A percentile compares a stretch with the other conserved stretches of the same genome.
phyloP scores from a whole-genome alignment of 2,888 invertebrate genomes.

The Scaptomyza reducta region DNA sequence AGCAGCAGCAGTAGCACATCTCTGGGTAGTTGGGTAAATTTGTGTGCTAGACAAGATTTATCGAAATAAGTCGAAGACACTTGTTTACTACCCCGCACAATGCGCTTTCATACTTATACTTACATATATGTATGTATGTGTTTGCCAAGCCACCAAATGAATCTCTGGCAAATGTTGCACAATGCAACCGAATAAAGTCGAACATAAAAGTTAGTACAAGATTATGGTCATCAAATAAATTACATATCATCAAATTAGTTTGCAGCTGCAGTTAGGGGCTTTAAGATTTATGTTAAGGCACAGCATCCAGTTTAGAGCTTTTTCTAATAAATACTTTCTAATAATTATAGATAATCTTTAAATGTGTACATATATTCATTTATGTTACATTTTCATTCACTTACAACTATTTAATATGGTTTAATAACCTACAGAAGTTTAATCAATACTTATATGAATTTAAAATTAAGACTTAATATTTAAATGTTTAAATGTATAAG shows the following conservation, averaged over 20 bases:
- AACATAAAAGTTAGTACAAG: slow-evolving; percentile 35
- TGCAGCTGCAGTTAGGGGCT: neutral
- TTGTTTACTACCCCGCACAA: slow-evolving; percentile 42
- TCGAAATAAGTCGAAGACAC: slow-evolving; percentile 64
- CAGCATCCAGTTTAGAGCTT: neutral
- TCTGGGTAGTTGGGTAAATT: slow-evolving; percentile 27
- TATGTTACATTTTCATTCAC: too few relatives aligned
- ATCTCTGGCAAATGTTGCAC: slow-evolving; percentile 21
- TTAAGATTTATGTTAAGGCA: neutral
- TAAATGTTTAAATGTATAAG: too few relatives aligned
- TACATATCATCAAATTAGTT: slow-evolving; percentile 1
- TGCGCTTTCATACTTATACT: slow-evolving; percentile 7
- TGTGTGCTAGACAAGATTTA: slow-evolving; percentile 66
- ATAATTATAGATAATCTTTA: neutral
- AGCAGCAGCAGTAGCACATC: slow-evolving; percentile 16
- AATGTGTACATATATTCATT: neutral
- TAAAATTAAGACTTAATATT: too few relatives aligned
- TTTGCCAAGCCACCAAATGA: slow-evolving; percentile 38
- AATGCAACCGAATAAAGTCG: slow-evolving; percentile 23
- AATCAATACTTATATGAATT: too few relatives aligned
- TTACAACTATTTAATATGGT: too few relatives aligned
- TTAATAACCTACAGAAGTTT: too few relatives aligned
- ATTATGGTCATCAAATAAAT: slow-evolving; percentile 49
- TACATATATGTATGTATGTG: neutral
- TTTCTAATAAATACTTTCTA: neutral